Evolutionary conservation across 1,140 invertebrate genomes (phyloP).

Genomic region (Drosophila ogumai): DNA sequence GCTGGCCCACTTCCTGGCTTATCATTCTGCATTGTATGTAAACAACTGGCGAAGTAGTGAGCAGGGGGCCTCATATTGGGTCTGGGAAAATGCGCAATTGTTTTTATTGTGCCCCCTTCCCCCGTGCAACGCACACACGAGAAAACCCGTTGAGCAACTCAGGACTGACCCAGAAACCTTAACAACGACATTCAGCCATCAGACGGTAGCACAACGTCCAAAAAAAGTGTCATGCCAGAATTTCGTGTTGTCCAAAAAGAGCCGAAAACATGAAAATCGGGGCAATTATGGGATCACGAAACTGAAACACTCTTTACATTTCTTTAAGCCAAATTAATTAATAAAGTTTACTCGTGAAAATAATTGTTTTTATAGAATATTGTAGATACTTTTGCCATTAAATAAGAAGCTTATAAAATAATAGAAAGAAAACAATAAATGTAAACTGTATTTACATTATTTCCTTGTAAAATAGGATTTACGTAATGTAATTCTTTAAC

Average conservation of each 20-base stretch:
- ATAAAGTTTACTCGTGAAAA: not conserved
- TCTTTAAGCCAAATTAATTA: not conserved
- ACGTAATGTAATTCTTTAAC: too few species aligned
- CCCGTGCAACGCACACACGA: slow-evolving; percentile 23
- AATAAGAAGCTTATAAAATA: not conserved
- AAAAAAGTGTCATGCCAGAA: slow-evolving; percentile 69
- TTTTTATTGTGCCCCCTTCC: slow-evolving; percentile 40
- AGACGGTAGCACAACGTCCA: slow-evolving; percentile 31
- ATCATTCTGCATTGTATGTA: slow-evolving; percentile 66
- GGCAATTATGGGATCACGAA: slow-evolving; percentile 20
- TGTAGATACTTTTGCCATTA: not conserved
- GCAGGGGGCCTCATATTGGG: slow-evolving; percentile 13
- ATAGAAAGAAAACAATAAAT: too few species aligned
- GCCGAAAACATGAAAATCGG: slow-evolving; percentile 9
- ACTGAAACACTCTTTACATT: slow-evolving; percentile 33
- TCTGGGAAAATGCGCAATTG: slow-evolving; percentile 78
- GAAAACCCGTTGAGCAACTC: slow-evolving; percentile 68
- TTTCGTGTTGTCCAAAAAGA: slow-evolving; percentile 57
- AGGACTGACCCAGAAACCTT: slow-evolving; percentile 71
- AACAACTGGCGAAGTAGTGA: slow-evolving; percentile 15
- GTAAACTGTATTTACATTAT: too few species aligned
- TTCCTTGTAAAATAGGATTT: too few species aligned
- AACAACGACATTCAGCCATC: slow-evolving; percentile 47
- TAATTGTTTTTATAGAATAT: too few species aligned
- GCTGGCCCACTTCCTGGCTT: slow-evolving; percentile 59